Base-by-base conservation (phyloP, 2,888 invertebrate species). In the Orchesella flavescens region DNA sequence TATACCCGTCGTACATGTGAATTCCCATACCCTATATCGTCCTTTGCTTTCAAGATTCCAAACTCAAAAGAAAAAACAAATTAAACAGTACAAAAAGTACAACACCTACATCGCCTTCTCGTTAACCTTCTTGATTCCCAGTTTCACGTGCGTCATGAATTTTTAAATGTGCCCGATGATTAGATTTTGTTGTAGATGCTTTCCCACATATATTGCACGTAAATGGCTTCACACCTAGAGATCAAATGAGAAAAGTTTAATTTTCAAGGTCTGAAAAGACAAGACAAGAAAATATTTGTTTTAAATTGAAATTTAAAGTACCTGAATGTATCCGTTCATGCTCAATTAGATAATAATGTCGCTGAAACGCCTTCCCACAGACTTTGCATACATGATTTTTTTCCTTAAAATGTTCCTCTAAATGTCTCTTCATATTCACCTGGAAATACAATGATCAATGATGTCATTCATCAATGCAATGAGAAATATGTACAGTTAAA, bases 131-230 rank as follows among this genome's bases (percentile, higher is more conserved):
- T 10, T 95, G 95, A 87, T 94, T 95, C 86, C 96, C 94, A 53
- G 95, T 95, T 90, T 96, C 96, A 74, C 96, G 91, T 73, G 96
- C 95, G 91, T 96, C 96, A 90, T 96, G 96, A 89, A 96, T 96
- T 91, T 94, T 94, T 82, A 96, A 93, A 90, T 96, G 96, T 90
- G 96, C 96, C 89, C 96, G 96, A 89, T 96, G 96, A 91, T 96
- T 96, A 63, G 95, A 95, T 91, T 96, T 96, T 77, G 96, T 96
- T 88, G 95, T 94, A 68, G 95, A 95, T 10, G 95, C 94, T 91
- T 96, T 96, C 15, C 96, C 96, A 90, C 96, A 96, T 82, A 96
- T 95, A 89, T 94, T 95, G 91, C 96, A 96, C 0, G 94, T 92
- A 90, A 94, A 96, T 46, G 96, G 96, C 74, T 94, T 90, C n/a